Evolutionary conservation across 1,140 invertebrate genomes (phyloP).

Genomic region (Drosophila triauraria): DNA sequence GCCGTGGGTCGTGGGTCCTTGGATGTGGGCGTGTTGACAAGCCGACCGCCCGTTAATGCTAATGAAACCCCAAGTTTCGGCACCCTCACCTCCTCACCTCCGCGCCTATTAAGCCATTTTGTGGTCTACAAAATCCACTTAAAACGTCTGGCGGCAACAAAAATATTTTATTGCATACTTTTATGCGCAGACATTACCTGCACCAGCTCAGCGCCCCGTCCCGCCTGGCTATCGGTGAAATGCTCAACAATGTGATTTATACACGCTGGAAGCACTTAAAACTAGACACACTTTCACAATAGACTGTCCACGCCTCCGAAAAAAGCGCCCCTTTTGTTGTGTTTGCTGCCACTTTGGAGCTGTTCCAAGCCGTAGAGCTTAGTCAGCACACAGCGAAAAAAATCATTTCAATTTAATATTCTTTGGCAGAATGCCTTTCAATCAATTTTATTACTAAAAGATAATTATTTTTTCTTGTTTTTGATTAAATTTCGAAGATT

Average conservation of each 20-base stretch:
- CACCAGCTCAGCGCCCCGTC: not conserved
- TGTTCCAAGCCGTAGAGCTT: slow-evolving; percentile 47
- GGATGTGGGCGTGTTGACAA: slow-evolving; percentile 64
- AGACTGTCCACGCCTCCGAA: slow-evolving; percentile 53
- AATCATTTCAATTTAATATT: not conserved
- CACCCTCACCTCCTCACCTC: slow-evolving; percentile 5
- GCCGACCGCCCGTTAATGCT: slow-evolving; percentile 68
- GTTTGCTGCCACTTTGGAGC: slow-evolving; percentile 58
- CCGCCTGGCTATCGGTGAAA: slow-evolving; percentile 12
- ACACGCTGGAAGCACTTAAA: slow-evolving; percentile 74
- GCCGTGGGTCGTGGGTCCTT: slow-evolving; percentile 7
- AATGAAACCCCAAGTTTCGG: slow-evolving; percentile 58
- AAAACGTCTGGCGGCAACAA: slow-evolving; percentile 55
- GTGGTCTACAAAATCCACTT: slow-evolving; percentile 60
- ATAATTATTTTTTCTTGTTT: not conserved
- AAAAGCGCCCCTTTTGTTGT: slow-evolving; percentile 53
- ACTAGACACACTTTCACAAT: slow-evolving; percentile 70
- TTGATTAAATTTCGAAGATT: no score
- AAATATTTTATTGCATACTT: slow-evolving; percentile 74
- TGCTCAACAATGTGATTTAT: slow-evolving; percentile 74
- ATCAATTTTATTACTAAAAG: not conserved
- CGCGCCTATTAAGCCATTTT: slow-evolving; percentile 54
- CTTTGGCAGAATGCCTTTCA: not conserved
- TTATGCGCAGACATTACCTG: slow-evolving; percentile 70
- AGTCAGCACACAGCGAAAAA: slow-evolving; percentile 54